Conservation (phyloP, 2,797 vertebrate genomes). For the Gadopsis marmoratus region DNA sequence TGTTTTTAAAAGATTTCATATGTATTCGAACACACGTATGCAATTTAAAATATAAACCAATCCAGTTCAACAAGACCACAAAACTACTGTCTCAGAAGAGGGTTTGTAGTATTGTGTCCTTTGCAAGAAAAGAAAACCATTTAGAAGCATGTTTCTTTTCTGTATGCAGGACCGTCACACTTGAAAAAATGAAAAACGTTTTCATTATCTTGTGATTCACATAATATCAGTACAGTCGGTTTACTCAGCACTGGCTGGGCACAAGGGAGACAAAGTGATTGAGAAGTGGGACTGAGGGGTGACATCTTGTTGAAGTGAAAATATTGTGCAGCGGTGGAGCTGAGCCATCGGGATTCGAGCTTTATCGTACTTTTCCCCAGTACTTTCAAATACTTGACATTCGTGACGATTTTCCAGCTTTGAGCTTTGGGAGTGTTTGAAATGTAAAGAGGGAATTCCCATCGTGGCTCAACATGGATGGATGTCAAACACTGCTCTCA, state of each 20-base stretch:
- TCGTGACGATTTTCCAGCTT: constrained; percentile 46
- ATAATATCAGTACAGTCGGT: constrained; percentile 29
- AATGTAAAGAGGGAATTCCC: constrained; percentile 60
- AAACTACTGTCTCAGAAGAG: not conserved
- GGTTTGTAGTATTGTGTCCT: not conserved
- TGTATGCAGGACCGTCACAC: not conserved
- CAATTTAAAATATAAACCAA: too few relatives aligned
- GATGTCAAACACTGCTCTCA: constrained; percentile 54
- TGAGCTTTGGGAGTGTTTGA: constrained; percentile 38
- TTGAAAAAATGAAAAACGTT: not conserved
- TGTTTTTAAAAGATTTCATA: not conserved
- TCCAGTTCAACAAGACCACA: not conserved
- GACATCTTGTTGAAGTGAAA: constrained; percentile 45
- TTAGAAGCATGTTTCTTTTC: not conserved
- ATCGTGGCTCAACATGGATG: constrained; percentile 48
- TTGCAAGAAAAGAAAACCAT: not conserved
- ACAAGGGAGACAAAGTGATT: constrained; percentile 44
- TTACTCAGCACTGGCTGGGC: not conserved
- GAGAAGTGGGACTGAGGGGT: constrained; percentile 45
- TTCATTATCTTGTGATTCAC: constrained; percentile 36
- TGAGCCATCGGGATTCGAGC: constrained; percentile 30
- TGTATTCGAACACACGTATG: not conserved
- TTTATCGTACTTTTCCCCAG: constrained; percentile 30
- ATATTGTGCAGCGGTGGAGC: constrained; percentile 3
- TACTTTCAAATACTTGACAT: constrained; percentile 52